Evolutionary conservation across 2,888 invertebrate genomes (phyloP), one percentile per base, ranked within the genome.

Genomic region (Cenopis cana): DNA sequence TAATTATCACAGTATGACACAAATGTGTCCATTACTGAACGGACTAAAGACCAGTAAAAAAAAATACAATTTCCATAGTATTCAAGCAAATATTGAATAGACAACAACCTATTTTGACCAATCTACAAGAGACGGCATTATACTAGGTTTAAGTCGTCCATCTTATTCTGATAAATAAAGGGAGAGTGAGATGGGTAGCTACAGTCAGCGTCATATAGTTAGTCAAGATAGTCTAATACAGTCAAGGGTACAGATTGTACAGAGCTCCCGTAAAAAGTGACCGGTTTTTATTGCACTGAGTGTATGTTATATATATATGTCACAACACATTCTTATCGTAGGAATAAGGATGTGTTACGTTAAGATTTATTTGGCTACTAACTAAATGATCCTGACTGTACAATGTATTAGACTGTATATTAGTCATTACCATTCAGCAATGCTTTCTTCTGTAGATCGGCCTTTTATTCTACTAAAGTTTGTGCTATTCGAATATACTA

Each of bases 1-100:
- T 54, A 70, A 70, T 52, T 70, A 70, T 70, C 70, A 70, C 70
- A 70, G 64, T 59, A 65, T 41, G 64, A 65, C 59, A 65, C 70
- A 29, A 54, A 14, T n/a, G 59, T 70, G 70, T 14, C 70, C n/a
- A 60, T 65, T 70, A 70, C 70, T 60, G 70, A 46, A 65, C 50
- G 46, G 59, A 61, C 56, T 38, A 54, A 60, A 50, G 66, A 49
- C 57, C 33, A 38, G 62, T 24, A 56, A 64, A 64, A 69, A 64
- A 62, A 62, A 69, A 46, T 60, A 68, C 18, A 24, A 49, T 55
- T 55, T 59, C 41, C 41, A 20, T 59, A 41, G 12, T 59, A 59
- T 29, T 60, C 46, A 60, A 60, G 49, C 24, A 41, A 59, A 24
- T 50, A 11, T 36, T 50, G 9, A 61, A 61, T 33, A 29, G 14